These are phyloP conservation scores for Catocala fraxini DNA, from an alignment of 2,888 invertebrate genomes.

Conservation along the genomic window DNA sequence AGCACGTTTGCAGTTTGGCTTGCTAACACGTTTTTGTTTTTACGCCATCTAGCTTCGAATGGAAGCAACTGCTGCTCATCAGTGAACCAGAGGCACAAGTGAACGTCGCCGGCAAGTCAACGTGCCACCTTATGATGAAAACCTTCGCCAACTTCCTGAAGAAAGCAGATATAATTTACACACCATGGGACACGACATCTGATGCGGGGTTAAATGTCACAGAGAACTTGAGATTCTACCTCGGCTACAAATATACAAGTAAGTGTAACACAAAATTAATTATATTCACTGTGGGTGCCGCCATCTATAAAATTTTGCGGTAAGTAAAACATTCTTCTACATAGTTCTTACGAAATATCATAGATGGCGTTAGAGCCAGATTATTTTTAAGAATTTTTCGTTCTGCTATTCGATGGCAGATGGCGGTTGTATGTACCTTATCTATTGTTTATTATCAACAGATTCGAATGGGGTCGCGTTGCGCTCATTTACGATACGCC, in stretches of 20 bases:
- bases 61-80: constrained; percentile 91
- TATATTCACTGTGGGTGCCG: constrained; percentile 15
- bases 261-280: constrained; percentile 68
- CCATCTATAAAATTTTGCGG: constrained; percentile 37
- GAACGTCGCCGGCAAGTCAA: constrained; percentile 90
- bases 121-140: constrained; percentile 92
- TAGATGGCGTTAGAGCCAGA: constrained; percentile 24
- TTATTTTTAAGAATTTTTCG: constrained; percentile 8
- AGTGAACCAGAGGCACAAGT: constrained; percentile 91
- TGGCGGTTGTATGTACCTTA: constrained; percentile 48
- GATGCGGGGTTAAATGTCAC: constrained; percentile 86
- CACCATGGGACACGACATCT: constrained; percentile 89
- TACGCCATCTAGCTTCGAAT: constrained; percentile 89
- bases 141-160: constrained; percentile 89
- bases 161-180: constrained; percentile 78
- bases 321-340: constrained; percentile 24
- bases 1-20: constrained; percentile 68
- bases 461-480: constrained; percentile 91
- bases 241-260: constrained; percentile 91
- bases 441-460: constrained; percentile 64
- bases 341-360: not conserved
- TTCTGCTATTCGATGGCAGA: constrained; percentile 58
- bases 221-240: constrained; percentile 89
- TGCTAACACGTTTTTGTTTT: constrained; percentile 75
- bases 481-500: constrained; percentile 92